Percentiles rank a stretch among this genome's conserved stretches.
Evolutionary conservation across 2,888 invertebrate species (phyloP).

Genomic region (Thera obeliscata): DNA sequence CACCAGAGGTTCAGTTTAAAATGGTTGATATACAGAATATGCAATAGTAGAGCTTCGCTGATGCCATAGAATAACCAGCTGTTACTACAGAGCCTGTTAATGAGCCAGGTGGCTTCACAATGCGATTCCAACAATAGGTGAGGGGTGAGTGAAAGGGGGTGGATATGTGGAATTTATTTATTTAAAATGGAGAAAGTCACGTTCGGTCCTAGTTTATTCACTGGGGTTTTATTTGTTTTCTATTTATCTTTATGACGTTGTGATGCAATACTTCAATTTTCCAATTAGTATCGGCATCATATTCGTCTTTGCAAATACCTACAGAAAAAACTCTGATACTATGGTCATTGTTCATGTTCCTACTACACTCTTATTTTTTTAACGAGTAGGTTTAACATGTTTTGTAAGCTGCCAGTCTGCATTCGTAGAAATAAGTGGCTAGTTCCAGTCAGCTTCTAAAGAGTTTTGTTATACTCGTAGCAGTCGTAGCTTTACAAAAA

Average conservation of each 20-base stretch:
- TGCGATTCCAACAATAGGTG: constrained; percentile 66
- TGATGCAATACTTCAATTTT: too few species aligned
- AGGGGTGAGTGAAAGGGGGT: constrained; percentile 58
- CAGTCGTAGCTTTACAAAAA: constrained; percentile 6
- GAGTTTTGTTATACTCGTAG: constrained; percentile 10
- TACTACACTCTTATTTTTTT: too few species aligned
- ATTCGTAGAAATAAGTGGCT: too few species aligned
- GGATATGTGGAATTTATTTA: constrained; percentile 47
- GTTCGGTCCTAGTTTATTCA: constrained; percentile 30
- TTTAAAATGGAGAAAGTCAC: constrained; percentile 42
- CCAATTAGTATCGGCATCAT: too few species aligned
- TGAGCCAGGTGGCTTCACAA: constrained; percentile 80
- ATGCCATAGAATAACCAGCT: constrained; percentile 19
- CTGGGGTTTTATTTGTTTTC: constrained; percentile 2
- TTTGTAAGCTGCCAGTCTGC: too few species aligned
- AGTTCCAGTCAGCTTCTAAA: background rate
- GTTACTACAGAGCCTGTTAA: constrained; percentile 57
- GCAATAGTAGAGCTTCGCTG: background rate
- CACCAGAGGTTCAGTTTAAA: background rate
- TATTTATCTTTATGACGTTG: background rate
- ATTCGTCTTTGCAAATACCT: too few species aligned
- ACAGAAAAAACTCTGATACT: too few species aligned
- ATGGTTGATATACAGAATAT: constrained; percentile 10
- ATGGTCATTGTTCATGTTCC: too few species aligned
- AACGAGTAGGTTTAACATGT: too few species aligned